Evolutionary conservation across 2,113 vertebrate genomes (phyloP), one percentile per base, ranked within the genome.

Genomic region (Ginglymostoma cirratum): DNA sequence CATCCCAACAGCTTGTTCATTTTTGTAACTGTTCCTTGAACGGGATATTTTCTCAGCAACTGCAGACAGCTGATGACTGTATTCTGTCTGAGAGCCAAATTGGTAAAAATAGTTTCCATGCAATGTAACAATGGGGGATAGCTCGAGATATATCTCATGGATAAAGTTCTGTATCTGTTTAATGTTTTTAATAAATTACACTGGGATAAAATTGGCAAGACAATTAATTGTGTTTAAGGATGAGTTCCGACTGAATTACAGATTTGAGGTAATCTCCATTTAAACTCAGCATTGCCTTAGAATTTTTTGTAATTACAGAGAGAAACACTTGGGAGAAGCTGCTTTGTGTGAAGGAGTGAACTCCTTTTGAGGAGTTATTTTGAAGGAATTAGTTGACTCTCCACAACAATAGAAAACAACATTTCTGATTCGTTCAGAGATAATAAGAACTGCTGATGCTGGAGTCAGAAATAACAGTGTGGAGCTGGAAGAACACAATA

Each of bases 41-140:
- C 66, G 2, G 65, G 55, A 90, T 65, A 93, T 93, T 93, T 66
- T 38, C n/a, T 21, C 89, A 93, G 34, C 61, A 93, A 93, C 55
- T 67, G 61, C 34, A 38, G 12, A 66, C 89, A 93, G 61, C 89
- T 93, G 89, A 93, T 34, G 7, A 34, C 27, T 65, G 55, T 65
- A 21, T 30, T 61, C 52, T 30, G 45, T 30, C 87, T 38, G 19
- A 34, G 19, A 93, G 61, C 27, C 30, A 93, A 66, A 87, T 67
- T 66, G 55, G 89, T 66, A 19, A 66, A 93, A 93, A 93, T 93
- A 93, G 89, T 93, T 93, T 93, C 89, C 89, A 42, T n/a, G n/a
- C 61, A 66, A 66, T 93, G 89, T 93, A 93, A 93, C 61, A 65
- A 66, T 15, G 27, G 5, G 89, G 89, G 87, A 93, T 93, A 93